Base-by-base conservation (phyloP, 2,797 vertebrate genomes). In the Amblyraja radiata region DNA sequence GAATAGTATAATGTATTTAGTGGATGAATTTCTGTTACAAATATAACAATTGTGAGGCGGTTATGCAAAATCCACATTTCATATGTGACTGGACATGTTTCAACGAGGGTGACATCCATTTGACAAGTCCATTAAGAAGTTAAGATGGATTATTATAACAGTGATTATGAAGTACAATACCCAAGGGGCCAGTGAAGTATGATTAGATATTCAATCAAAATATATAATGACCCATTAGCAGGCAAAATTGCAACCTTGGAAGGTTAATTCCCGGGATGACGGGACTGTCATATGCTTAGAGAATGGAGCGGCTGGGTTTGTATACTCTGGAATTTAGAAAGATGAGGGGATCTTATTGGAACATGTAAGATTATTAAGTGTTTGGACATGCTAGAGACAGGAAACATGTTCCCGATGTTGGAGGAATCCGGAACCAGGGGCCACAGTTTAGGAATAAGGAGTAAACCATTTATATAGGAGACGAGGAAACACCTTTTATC, bases 161-260 rank as follows among this genome's bases (percentile, higher is more conserved):
- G 68, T 73, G 11, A 92, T 76, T 73, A 92, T 71, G 13, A 39
- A 90, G 18, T 25, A 36, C n/a, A 32, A 73, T 54, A 54, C 39
- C 32, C 36, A 25, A 54, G 68, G 6, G 90, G 71, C 71, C 68
- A 91, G 11, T 74, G 90, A 54, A 54, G 36, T 54, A 54, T 21
- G 10, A 46, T 92, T 74, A 28, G 39, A 46, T 39, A 74, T 92
- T 46, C 68, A 92, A 39, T 92, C 61, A 54, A 76, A 92, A n/a
- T 76, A 28, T 92, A 91, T 91, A 90, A 71, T 90, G 65, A 73
- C 68, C 63, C 65, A 90, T 73, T 90, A 74, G 39, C 36, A 74
- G 32, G 21, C 65, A 91, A 74, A 84, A 73, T 28, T 74, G 25
- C 25, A 74, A 36, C 36, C 73, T 74, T 36, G 39, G 39, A 92